phyloP scores from a whole-genome alignment of 1,140 invertebrate genomes.

The Zaprionus africanus region DNA sequence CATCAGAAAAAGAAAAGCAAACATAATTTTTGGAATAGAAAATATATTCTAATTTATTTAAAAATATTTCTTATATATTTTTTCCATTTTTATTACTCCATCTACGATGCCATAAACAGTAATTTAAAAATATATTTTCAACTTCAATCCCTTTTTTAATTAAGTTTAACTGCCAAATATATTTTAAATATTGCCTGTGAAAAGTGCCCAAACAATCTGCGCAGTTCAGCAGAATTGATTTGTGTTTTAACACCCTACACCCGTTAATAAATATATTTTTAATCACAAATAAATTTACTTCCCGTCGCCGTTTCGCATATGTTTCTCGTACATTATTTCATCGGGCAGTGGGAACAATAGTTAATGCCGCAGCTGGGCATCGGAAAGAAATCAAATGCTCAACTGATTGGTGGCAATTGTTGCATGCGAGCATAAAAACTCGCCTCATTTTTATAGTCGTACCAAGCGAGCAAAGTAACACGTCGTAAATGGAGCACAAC shows the following conservation, averaged over 20 bases:
- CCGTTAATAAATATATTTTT: neutral
- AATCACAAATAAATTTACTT: constrained; percentile 5
- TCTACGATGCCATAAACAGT: no score
- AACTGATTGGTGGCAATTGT: constrained; percentile 35
- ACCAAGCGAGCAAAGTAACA: constrained; percentile 39
- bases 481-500: constrained; percentile 77
- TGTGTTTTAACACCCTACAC: neutral
- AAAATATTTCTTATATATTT: neutral
- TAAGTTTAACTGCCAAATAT: neutral
- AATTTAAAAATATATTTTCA: no score
- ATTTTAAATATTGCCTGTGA: neutral
- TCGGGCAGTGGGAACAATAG: neutral
- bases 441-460: constrained; percentile 24
- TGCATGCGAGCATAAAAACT: constrained; percentile 25
- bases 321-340: constrained; percentile 6
- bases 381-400: constrained; percentile 26
- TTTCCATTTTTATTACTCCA: no score
- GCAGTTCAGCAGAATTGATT: neutral
- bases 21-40: no score
- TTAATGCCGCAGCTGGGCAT: constrained; percentile 8
- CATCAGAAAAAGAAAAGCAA: no score
- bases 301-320: constrained; percentile 1
- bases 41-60: neutral
- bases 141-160: neutral
- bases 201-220: neutral